Evolutionary conservation across 1,140 invertebrate genomes (phyloP), one percentile per base, ranked within the genome.

Genomic region (Onthophagus taurus): DNA sequence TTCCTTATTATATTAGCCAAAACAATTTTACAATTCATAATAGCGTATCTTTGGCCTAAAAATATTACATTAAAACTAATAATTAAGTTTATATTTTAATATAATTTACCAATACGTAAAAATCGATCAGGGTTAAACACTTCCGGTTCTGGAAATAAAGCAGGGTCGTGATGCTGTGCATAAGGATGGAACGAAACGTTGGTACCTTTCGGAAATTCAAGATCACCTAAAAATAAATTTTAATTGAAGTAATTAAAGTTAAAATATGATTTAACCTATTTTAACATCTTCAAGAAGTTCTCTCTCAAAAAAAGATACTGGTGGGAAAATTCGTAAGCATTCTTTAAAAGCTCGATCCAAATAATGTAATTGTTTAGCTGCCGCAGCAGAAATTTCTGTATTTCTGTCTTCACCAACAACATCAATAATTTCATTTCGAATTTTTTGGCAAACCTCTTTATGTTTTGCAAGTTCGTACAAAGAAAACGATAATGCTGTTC

Each of bases 341-440:
- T 83, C 80, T 59, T 82, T 87, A 31, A 86, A 74, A 44, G 77
- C 80, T 51, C 74, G 72, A 51, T 85, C 84, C 48, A 86, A 59
- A 55, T 85, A 88, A 48, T 76, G 77, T 73, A 88, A 72, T 45
- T 75, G 63, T 37, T 66, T 59, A 24, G 84, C 52, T 56, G 84
- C 81, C 36, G 81, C 75, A 50, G 74, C 66, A 0, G 72, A 78
- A 0, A 74, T 64, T 2, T 11, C 5, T 9, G 17, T 13, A 9
- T 57, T 51, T 21, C 74, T 63, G 1, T 72, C 59, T 11, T 74
- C 69, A 16, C 64, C 61, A 5, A 65, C 65, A 41, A 85, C 77
- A 20, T 6, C 21, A 26, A 26, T 24, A 16, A 88, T 74, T 7
- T 57, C 44, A 36, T 78, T 70, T 31, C 85, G 56, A 61, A 41